A percentile compares a stretch with the other conserved stretches of the same genome.
These are phyloP conservation scores for Leptarthrus brevirostris DNA, from an alignment of 2,888 invertebrate genomes.

Conservation along the genomic window DNA sequence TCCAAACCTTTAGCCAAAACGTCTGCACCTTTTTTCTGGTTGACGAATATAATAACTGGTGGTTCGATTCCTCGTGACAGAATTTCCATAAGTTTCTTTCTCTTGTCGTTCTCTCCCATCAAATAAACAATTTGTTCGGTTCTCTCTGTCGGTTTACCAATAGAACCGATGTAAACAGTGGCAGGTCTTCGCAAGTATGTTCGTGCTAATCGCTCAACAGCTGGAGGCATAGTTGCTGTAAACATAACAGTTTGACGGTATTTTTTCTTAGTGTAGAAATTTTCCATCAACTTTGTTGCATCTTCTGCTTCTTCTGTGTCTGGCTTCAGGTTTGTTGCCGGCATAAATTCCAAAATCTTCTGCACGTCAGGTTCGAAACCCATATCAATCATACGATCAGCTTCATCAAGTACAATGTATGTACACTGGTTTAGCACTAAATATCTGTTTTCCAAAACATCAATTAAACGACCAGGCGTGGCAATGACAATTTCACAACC, in stretches of 20 bases:
- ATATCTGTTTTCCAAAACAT: constrained; percentile 98
- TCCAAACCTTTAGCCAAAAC: constrained; percentile 96
- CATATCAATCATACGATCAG: constrained; percentile 99
- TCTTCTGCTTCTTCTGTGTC: constrained; percentile 99
- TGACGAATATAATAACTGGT: constrained; percentile 99
- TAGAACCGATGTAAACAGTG: constrained; percentile 96
- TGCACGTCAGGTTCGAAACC: constrained; percentile 99
- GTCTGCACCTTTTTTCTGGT: constrained; percentile 99
- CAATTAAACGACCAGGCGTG: constrained; percentile 98
- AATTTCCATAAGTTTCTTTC: constrained; percentile 95
- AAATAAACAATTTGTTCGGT: constrained; percentile 98
- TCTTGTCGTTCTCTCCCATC: constrained; percentile 94
- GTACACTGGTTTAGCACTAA: constrained; percentile 97
- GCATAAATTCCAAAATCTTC: constrained; percentile 97
- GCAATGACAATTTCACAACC: constrained; percentile 99
- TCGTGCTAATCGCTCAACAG: constrained; percentile 95
- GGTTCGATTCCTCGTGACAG: constrained; percentile 91
- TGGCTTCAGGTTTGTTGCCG: constrained; percentile 97
- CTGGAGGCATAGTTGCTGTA: constrained; percentile 99
- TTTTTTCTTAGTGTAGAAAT: constrained; percentile 96
- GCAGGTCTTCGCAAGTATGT: constrained; percentile 95
- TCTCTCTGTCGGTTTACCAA: constrained; percentile 96
- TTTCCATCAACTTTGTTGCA: constrained; percentile 86
- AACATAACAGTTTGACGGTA: constrained; percentile 99
- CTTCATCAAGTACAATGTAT: constrained; percentile 95